Base-by-base conservation (phyloP, 2,888 invertebrate genomes). In the Pharmacophagus antenor region DNA sequence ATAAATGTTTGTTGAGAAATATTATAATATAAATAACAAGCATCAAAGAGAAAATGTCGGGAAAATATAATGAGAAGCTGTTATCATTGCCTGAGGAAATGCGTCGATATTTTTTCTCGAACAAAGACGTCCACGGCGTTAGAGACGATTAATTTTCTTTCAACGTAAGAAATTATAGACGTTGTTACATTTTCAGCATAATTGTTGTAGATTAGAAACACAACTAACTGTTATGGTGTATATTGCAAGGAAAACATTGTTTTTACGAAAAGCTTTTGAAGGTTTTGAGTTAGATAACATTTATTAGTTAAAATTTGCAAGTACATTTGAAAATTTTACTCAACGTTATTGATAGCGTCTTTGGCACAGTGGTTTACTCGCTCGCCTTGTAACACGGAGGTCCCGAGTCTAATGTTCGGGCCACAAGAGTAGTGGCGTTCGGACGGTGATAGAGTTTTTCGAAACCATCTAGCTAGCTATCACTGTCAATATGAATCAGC, bases 91-190 rank as follows among this genome's bases (percentile, higher is more conserved):
- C 15, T 4, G 48, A 56, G 47, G 49, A 56, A 56, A 56, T 49
- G 56, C 22, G 48, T 49, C 48, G 48, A 56, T 49, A 41, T 18
- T 56, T 56, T 56, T 56, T 56, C 37, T 41, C 10, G 48, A 49
- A 56, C 56, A 48, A 56, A 56, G 56, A 23, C 41, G 23, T 23
- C 41, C 49, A 15, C 23, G 48, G 37, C 56, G 22, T 49, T 37
- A 41, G 17, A 21, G 47, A 6, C 37, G 21, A 56, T 48, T 56
- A 47, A 56, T 37, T 27, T 49, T 49, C 41, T 41, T 49, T 23
- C 48, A 56, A 41, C 20, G 17, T 37, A 55, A 31, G 31, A 55
- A 37, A 47, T 31, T 46, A 10, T 31, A 18, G 31, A 17, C 20
- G n/a, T 47, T 55, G 41, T 48, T 48, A 17, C 48, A 41, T 49